Percentiles rank a stretch among this genome's conserved stretches.
phyloP scores from a whole-genome alignment of 2,113 vertebrate genomes.

The Octodon degus region DNA sequence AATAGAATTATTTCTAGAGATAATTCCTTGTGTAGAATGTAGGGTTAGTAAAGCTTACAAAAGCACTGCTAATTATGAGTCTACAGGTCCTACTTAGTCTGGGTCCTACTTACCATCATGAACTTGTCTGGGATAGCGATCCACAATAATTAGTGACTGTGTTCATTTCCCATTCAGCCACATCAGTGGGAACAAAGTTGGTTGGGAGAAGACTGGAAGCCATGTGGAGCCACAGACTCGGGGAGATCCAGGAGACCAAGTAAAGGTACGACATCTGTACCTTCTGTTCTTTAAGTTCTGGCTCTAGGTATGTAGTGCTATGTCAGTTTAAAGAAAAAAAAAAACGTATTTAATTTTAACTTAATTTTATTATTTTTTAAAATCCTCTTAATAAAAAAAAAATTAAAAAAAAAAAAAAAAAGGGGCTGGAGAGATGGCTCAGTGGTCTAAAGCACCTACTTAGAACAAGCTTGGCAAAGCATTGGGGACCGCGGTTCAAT shows the following conservation, averaged over 20 bases:
- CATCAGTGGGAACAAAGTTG: conserved; percentile 91
- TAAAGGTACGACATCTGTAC: conserved; percentile 86
- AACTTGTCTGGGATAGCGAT: background rate
- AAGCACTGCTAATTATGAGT: background rate
- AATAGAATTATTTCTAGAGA: background rate
- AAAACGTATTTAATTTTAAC: too few species aligned
- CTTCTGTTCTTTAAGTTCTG: conserved; percentile 30
- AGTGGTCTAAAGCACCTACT: too few species aligned
- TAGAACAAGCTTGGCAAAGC: too few species aligned
- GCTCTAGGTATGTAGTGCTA: background rate
- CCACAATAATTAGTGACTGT: background rate
- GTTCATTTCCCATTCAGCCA: conserved; percentile 87
- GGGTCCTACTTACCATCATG: background rate
- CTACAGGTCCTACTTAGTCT: background rate
- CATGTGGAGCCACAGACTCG: conserved; percentile 87
- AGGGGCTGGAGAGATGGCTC: too few species aligned
- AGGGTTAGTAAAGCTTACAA: background rate
- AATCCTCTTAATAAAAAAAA: too few species aligned
- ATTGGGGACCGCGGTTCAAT: too few species aligned
- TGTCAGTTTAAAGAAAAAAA: background rate
- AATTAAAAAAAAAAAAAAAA: too few species aligned
- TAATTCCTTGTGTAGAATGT: too few species aligned
- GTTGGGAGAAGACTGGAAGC: conserved; percentile 91
- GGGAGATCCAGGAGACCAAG: conserved; percentile 91
- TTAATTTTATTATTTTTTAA: background rate